These are phyloP conservation scores for Phymanthus crucifer DNA, from an alignment of 92 coral and sea anemone species.

Conservation along the genomic window DNA sequence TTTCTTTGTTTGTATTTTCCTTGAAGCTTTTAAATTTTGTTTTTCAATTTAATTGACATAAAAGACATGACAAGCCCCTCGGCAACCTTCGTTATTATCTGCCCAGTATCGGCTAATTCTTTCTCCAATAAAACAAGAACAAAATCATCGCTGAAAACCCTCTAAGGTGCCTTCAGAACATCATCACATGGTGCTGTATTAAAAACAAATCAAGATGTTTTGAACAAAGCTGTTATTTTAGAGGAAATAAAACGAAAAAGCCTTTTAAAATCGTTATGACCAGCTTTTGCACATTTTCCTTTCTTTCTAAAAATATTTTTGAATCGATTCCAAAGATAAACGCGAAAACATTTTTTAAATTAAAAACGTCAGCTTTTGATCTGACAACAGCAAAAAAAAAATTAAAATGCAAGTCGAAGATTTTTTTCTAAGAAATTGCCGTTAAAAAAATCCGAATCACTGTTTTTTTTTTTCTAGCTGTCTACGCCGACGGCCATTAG, in stretches of 20 bases:
- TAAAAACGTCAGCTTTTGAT: no score
- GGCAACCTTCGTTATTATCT: neutral
- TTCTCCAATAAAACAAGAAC: conserved; percentile 3
- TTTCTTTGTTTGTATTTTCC: neutral
- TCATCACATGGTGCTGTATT: neutral
- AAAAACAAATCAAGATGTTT: neutral
- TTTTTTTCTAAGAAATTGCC: no score
- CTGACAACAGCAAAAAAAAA: no score
- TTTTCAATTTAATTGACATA: neutral
- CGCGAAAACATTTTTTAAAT: no score
- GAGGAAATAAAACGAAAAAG: neutral
- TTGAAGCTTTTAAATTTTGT: conserved; percentile 4
- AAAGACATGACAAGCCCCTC: neutral
- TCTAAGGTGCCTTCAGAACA: neutral
- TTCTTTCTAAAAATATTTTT: no score
- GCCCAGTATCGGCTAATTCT: neutral
- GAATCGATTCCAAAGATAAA: no score
- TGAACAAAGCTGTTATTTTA: conserved; percentile 1
- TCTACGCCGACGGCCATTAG: no score
- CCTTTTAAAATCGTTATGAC: neutral
- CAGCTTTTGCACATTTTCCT: no score
- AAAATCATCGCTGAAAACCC: neutral
- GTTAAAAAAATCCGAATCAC: no score
- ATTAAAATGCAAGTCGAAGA: no score
- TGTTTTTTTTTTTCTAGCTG: no score